Evolutionary conservation across 2,113 vertebrate species (phyloP), one percentile per base, ranked within the genome.

Genomic region (Callionymus lyra): DNA sequence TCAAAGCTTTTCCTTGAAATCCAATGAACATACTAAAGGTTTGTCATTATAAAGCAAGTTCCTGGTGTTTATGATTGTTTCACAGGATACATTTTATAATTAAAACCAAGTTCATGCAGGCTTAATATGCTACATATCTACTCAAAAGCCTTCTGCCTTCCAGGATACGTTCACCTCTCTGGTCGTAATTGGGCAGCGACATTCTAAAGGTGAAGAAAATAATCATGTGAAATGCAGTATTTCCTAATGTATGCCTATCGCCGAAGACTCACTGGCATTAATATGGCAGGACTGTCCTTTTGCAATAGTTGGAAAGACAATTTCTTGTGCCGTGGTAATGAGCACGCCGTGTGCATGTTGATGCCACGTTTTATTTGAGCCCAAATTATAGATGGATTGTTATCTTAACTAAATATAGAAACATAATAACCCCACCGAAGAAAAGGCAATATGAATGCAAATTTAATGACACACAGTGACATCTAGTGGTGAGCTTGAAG

Each of bases 251-350:
- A 32, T 33, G 50, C 36, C 16, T 39, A 34, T 36, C 46, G 31
- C 40, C 52, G 34, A 31, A 36, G 27, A 19, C 37, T 50, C 52
- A 9, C 34, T 59, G 55, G 16, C 34, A 53, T 59, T 58, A 53
- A 50, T 34, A 12, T 54, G 52, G 44, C 58, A 64, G 45, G 42
- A 41, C 6, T 44, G 55, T 63, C 56, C 51, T 65, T 52, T 63
- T 53, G 12, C 13, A 6, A 39, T 8, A 35, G 18, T 16, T n/a
- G 19, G 10, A 31, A 35, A 9, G n/a, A 27, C 21, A 27, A 27
- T 42, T 52, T 65, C 41, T 40, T 14, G 6, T 46, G 16, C 34
- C 32, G 17, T 31, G 19, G 38, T 56, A 74, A 71, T 62, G 47
- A 77, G 41, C 21, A 12, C 10, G 10, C 21, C 21, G 21, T 4